A percentile compares a stretch with the other conserved stretches of the same genome.
Conservation (phyloP, 2,888 invertebrate genomes). For the Phyllotreta striolata region DNA sequence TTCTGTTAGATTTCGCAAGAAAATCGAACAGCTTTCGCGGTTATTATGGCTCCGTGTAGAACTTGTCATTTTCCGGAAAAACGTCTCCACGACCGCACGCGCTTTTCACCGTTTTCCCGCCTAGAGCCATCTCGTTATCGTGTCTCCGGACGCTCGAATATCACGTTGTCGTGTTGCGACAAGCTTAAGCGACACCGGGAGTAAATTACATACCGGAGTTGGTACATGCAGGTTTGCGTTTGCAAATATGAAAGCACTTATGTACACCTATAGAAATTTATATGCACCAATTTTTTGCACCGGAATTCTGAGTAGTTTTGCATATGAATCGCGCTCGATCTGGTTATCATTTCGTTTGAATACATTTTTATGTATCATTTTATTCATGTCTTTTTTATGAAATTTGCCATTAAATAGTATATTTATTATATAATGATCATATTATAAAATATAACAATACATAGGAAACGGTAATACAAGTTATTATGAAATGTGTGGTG, state of each 20-base stretch:
- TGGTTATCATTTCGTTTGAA: too few species aligned
- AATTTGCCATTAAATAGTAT: too few species aligned
- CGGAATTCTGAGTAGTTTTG: neutral
- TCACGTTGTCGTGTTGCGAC: constrained; percentile 17
- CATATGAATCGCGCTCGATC: too few species aligned
- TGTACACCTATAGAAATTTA: constrained; percentile 2
- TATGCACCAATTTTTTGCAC: constrained; percentile 14
- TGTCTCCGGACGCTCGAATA: constrained; percentile 7
- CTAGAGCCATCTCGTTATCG: constrained; percentile 9
- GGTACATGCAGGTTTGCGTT: constrained; percentile 6
- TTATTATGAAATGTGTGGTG: too few species aligned
- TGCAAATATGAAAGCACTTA: constrained; percentile 8
- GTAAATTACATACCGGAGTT: constrained; percentile 9
- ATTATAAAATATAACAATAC: too few species aligned
- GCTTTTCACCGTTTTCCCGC: constrained; percentile 18
- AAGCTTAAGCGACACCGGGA: constrained; percentile 8
- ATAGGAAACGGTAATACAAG: too few species aligned
- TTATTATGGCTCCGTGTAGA: constrained; percentile 29
- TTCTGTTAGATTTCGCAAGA: constrained; percentile 14
- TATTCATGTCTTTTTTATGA: too few species aligned
- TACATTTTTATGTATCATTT: too few species aligned
- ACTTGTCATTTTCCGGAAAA: constrained; percentile 39
- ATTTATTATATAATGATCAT: too few species aligned
- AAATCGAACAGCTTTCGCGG: constrained; percentile 24
- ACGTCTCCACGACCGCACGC: constrained; percentile 27